phyloP scores from a whole-genome alignment of 2,113 vertebrate species.

The Megaleporinus macrocephalus region DNA sequence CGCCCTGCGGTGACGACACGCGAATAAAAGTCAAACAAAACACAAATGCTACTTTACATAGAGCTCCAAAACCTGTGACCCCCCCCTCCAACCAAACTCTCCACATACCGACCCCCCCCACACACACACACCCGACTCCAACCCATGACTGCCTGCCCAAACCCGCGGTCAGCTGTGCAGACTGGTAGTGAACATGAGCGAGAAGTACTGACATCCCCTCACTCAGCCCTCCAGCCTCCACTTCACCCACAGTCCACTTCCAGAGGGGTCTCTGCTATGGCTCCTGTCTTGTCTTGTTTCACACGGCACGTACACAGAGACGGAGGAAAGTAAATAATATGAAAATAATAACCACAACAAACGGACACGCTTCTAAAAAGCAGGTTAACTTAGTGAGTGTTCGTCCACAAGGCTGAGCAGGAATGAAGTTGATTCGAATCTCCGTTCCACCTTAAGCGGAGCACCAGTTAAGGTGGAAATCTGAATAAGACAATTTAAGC shows the following conservation, averaged over 20 bases:
- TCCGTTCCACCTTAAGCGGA: background rate
- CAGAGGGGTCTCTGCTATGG: no score
- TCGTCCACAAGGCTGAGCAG: no score
- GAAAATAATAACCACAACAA: no score
- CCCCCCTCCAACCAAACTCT: background rate
- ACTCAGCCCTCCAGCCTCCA: no score
- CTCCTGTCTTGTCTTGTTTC: no score
- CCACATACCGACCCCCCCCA: background rate
- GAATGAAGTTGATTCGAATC: no score
- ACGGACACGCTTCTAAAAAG: no score
- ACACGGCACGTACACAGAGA: no score
- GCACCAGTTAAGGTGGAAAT: background rate
- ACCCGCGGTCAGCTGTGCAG: conserved; percentile 31
- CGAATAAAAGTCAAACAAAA: background rate
- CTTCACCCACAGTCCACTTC: no score
- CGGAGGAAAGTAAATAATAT: no score
- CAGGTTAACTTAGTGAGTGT: background rate
- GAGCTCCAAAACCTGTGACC: background rate
- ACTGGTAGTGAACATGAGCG: background rate
- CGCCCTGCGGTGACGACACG: background rate
- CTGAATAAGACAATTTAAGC: no score
- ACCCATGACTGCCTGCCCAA: conserved; percentile 21
- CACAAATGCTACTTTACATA: background rate
- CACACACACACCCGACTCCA: background rate
- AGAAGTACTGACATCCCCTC: no score